Evolutionary conservation across 1,140 invertebrate genomes (phyloP).

Genomic region (Solenopsis invicta): DNA sequence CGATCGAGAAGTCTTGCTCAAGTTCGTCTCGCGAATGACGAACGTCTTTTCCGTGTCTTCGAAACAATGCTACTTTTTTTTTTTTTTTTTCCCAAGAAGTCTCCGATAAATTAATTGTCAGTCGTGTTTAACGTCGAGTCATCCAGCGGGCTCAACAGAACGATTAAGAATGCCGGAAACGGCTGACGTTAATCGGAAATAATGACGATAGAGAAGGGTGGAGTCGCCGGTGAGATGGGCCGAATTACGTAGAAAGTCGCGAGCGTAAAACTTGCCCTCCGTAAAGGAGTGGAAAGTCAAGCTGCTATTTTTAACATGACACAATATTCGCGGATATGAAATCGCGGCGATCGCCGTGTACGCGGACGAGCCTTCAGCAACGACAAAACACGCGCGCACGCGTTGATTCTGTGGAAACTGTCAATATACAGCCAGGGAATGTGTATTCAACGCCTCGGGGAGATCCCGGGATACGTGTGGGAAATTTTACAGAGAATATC

Average conservation of each 20-base stretch:
- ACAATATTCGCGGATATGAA: constrained; percentile 47
- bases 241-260: constrained; percentile 69
- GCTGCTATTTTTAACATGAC: constrained; percentile 62
- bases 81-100: background rate
- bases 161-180: background rate
- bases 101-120: background rate
- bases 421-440: constrained; percentile 20
- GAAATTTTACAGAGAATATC: constrained; percentile 36
- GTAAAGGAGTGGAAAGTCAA: constrained; percentile 70
- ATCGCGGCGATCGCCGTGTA: constrained; percentile 1
- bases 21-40: background rate
- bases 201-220: constrained; percentile 57
- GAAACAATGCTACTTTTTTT: background rate
- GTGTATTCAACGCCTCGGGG: constrained; percentile 29
- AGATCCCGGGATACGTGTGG: constrained; percentile 24
- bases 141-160: background rate
- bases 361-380: background rate
- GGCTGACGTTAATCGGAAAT: constrained; percentile 27
- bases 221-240: constrained; percentile 58
- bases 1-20: background rate
- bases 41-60: background rate
- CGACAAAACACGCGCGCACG: background rate
- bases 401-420: constrained; percentile 51
- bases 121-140: background rate
- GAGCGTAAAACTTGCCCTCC: constrained; percentile 62